Percentiles rank a stretch among this genome's conserved stretches.
Evolutionary conservation across 2,888 invertebrate genomes (phyloP).

Genomic region (Sphaerophoria rueppellii): DNA sequence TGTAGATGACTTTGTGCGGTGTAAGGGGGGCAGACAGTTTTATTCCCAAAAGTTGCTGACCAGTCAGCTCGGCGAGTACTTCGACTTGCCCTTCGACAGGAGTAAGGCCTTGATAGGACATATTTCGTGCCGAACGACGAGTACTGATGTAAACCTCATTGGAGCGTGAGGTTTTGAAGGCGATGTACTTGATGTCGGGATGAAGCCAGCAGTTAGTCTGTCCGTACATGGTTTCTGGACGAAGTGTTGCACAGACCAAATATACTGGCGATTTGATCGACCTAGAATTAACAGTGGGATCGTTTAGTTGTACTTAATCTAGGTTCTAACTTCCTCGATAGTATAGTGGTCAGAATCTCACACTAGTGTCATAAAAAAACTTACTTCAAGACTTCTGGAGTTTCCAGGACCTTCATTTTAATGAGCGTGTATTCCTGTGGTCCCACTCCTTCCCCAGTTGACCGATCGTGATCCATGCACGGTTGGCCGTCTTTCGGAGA

Average conservation of each 20-base stretch:
- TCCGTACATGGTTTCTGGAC: constrained; percentile 99
- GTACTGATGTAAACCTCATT: constrained; percentile 94
- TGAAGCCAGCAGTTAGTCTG: constrained; percentile 99
- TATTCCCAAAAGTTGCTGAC: constrained; percentile 91
- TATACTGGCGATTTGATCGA: constrained; percentile 77
- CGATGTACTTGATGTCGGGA: constrained; percentile 97
- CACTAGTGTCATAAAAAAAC: constrained; percentile 46
- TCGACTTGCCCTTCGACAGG: constrained; percentile 90
- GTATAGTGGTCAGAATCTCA: not conserved
- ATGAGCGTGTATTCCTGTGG: constrained; percentile 99
- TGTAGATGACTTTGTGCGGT: constrained; percentile 91
- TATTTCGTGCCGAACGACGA: constrained; percentile 94
- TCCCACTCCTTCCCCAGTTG: constrained; percentile 97
- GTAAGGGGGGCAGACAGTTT: constrained; percentile 93
- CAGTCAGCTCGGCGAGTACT: constrained; percentile 87
- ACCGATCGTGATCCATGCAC: constrained; percentile 99
- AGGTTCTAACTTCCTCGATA: constrained; percentile 3
- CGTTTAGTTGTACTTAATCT: not conserved
- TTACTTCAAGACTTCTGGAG: constrained; percentile 85
- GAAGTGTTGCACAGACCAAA: constrained; percentile 97
- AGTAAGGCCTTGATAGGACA: constrained; percentile 97
- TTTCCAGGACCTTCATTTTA: constrained; percentile 91
- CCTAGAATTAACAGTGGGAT: constrained; percentile 65
- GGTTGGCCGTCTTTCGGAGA: constrained; percentile 98
- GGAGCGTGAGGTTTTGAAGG: constrained; percentile 87